Evolutionary conservation across 2,888 invertebrate genomes (phyloP).

Genomic region (Agrotis ipsilon): DNA sequence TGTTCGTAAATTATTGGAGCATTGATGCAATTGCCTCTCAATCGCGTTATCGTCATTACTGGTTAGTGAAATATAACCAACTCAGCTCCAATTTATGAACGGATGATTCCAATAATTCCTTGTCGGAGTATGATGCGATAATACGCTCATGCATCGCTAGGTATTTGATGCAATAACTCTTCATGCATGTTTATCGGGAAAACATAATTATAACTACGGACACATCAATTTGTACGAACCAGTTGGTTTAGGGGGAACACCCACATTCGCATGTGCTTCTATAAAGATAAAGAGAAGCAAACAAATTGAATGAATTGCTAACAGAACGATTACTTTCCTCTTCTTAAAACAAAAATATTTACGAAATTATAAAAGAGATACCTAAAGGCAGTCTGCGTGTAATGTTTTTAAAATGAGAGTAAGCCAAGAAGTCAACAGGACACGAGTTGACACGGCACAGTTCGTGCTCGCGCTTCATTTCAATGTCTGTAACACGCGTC

Average conservation of each 20-base stretch:
- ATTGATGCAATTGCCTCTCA: slow-evolving; percentile 22
- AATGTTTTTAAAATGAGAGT: slow-evolving; percentile 32
- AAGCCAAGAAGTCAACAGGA: slow-evolving; percentile 33
- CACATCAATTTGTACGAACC: slow-evolving; percentile 4
- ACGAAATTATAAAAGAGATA: not conserved
- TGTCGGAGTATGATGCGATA: slow-evolving; percentile 24
- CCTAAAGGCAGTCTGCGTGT: slow-evolving; percentile 12
- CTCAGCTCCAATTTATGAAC: slow-evolving; percentile 46
- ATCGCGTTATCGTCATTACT: slow-evolving; percentile 41
- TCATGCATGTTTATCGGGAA: not conserved
- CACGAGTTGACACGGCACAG: slow-evolving; percentile 33
- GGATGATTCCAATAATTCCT: slow-evolving; percentile 42
- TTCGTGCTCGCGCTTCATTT: slow-evolving; percentile 41
- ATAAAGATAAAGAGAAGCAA: not conserved
- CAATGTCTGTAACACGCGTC: slow-evolving; percentile 53
- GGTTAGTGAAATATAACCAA: slow-evolving; percentile 24
- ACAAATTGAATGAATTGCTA: slow-evolving; percentile 6
- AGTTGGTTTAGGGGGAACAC: not conserved
- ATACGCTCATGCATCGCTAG: slow-evolving; percentile 4
- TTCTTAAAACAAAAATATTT: not conserved
- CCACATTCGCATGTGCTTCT: not conserved
- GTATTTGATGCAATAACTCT: slow-evolving; percentile 20
- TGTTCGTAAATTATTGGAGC: slow-evolving; percentile 13
- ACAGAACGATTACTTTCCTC: not conserved
- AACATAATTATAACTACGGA: not conserved